Percentiles rank a stretch among this genome's conserved stretches.
Evolutionary conservation across 2,113 vertebrate genomes (phyloP).

Genomic region (Leptocoma aspasia): DNA sequence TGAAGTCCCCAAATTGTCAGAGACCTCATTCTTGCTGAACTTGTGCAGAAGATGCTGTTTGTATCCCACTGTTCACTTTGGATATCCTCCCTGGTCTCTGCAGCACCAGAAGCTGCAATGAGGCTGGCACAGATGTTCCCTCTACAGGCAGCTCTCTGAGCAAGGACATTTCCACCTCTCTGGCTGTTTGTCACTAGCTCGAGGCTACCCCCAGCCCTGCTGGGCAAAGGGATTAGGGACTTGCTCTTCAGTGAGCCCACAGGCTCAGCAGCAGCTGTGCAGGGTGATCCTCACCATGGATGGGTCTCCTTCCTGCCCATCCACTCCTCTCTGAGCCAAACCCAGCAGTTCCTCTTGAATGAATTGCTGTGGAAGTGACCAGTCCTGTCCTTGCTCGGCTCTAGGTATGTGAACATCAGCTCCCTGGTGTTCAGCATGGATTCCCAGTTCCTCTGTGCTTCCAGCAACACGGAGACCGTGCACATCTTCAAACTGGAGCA

Average conservation of each 20-base stretch:
- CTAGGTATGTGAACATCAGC: conserved; percentile 92
- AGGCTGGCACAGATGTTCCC: not conserved
- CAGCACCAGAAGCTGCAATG: not conserved
- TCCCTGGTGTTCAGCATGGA: conserved; percentile 92
- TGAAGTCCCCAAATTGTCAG: not conserved
- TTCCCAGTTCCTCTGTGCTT: conserved; percentile 91
- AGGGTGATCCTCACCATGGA: not conserved
- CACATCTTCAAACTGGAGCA: conserved; percentile 95
- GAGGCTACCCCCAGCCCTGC: not conserved
- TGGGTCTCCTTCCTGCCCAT: not conserved
- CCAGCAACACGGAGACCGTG: conserved; percentile 94
- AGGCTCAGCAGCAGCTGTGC: not conserved
- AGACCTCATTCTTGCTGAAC: not conserved
- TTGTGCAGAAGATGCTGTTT: not conserved
- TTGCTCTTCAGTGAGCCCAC: not conserved
- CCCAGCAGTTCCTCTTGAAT: not conserved
- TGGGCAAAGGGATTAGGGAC: not conserved
- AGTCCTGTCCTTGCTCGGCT: not conserved
- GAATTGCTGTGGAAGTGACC: not conserved
- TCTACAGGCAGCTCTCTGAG: not conserved
- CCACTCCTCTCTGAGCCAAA: not conserved
- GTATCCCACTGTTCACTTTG: not conserved
- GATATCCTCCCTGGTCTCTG: not conserved
- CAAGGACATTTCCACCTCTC: not conserved
- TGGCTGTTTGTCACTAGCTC: not conserved